Conservation (phyloP, 1,140 invertebrate genomes). For the Leptinotarsa texana region DNA sequence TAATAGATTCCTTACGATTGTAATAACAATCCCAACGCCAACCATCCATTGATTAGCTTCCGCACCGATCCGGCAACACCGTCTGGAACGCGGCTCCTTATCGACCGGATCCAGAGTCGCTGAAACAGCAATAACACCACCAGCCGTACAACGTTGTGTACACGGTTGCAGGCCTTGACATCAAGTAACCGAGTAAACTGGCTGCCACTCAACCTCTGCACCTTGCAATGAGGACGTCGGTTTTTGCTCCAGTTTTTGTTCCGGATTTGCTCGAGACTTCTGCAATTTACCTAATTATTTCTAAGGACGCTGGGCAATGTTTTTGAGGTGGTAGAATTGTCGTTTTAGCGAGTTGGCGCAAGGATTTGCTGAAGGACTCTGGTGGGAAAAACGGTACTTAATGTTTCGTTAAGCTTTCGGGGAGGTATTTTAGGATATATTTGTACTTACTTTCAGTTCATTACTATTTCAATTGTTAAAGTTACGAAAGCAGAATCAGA, state of each 20-base stretch:
- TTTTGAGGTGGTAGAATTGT: no score
- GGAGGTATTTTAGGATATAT: no score
- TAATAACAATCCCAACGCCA: no score
- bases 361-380: no score
- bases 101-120: slow-evolving; percentile 2
- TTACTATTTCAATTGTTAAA: no score
- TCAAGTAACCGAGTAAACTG: slow-evolving; percentile 24
- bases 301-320: neutral
- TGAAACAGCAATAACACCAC: slow-evolving; percentile 21
- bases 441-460: no score
- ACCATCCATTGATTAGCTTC: neutral
- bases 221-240: neutral
- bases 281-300: neutral
- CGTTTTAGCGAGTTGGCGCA: no score
- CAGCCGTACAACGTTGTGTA: slow-evolving; percentile 17
- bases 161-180: slow-evolving; percentile 22
- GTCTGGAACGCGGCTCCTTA: neutral
- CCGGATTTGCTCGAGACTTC: neutral
- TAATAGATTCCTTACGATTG: no score
- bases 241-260: slow-evolving; percentile 17
- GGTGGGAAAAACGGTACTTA: no score
- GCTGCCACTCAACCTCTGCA: slow-evolving; percentile 18
- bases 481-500: no score
- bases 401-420: no score
- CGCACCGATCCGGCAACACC: neutral